A percentile compares a stretch with the other conserved stretches of the same genome.
phyloP scores from a whole-genome alignment of 2,888 invertebrate genomes.

The Acleris emargana region DNA sequence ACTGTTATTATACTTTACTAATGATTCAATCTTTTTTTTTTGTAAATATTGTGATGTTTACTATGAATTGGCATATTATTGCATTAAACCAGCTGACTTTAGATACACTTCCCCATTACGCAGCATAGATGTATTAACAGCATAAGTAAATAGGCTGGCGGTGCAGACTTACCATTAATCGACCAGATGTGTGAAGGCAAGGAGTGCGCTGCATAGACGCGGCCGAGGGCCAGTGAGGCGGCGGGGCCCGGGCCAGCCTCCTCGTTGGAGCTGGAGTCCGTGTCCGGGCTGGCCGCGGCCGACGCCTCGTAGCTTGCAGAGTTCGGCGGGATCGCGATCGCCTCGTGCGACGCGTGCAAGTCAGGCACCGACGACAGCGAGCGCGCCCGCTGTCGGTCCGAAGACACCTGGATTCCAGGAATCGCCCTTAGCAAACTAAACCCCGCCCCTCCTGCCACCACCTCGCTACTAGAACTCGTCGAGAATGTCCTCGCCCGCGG shows the following conservation, averaged over 20 bases:
- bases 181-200: conserved; percentile 97
- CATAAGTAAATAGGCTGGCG: neutral
- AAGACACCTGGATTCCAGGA: conserved; percentile 88
- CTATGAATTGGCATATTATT: too few relatives aligned
- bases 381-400: conserved; percentile 91
- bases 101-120: too few relatives aligned
- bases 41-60: too few relatives aligned
- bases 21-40: too few relatives aligned
- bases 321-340: conserved; percentile 85
- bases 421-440: conserved; percentile 88
- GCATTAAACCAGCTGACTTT: too few relatives aligned
- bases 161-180: conserved; percentile 88
- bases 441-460: conserved; percentile 84
- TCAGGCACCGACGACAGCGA: conserved; percentile 93
- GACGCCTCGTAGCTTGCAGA: conserved; percentile 86
- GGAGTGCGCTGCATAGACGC: conserved; percentile 94
- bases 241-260: conserved; percentile 79
- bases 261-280: conserved; percentile 87
- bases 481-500: conserved; percentile 90
- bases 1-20: too few relatives aligned
- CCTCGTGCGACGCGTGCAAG: conserved; percentile 85
- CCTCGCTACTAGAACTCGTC: conserved; percentile 87
- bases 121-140: neutral
- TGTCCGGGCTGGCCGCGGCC: conserved; percentile 86
- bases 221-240: conserved; percentile 85